Percentiles rank a stretch among this genome's conserved stretches.
These are phyloP conservation scores for Drosophila barbarae DNA, from an alignment of 2,888 invertebrate genomes.

Conservation along the genomic window DNA sequence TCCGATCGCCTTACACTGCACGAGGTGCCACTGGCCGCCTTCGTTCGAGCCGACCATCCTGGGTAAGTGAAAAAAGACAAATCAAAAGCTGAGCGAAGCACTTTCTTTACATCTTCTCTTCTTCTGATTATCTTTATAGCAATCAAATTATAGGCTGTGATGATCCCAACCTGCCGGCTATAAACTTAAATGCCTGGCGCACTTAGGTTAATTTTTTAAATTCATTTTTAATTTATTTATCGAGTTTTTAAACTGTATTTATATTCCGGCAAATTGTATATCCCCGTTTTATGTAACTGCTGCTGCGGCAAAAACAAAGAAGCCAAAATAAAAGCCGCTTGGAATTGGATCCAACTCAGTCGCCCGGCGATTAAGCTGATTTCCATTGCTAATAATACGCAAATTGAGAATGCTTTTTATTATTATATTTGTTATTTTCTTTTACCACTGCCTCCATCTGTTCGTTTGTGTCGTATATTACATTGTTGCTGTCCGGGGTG, in stretches of 20 bases:
- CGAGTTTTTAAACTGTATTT: constrained; percentile 37
- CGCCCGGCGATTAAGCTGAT: constrained; percentile 23
- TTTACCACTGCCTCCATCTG: background rate
- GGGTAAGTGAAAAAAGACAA: constrained; percentile 79
- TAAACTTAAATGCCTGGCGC: constrained; percentile 85
- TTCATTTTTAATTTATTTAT: constrained; percentile 36
- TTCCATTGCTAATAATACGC: constrained; percentile 39
- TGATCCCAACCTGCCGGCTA: constrained; percentile 81
- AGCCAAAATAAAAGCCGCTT: constrained; percentile 25
- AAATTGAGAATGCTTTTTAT: constrained; percentile 27
- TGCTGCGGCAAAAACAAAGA: constrained; percentile 29
- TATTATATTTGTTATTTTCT: constrained; percentile 3
- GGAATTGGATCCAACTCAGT: constrained; percentile 7
- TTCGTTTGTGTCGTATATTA: constrained; percentile 7
- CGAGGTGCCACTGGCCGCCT: constrained; percentile 82
- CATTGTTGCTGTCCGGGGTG: constrained; percentile 13
- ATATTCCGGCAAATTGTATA: constrained; percentile 18
- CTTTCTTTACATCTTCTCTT: background rate
- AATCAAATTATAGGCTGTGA: constrained; percentile 85
- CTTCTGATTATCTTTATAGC: constrained; percentile 79
- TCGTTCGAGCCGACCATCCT: constrained; percentile 82
- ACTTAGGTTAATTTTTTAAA: constrained; percentile 61
- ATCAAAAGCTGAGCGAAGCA: background rate
- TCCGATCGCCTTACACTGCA: constrained; percentile 84
- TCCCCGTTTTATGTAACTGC: constrained; percentile 43